A percentile compares a stretch with the other conserved stretches of the same genome.
Conservation (phyloP, 2,797 vertebrate genomes). For the Craterocephalus amniculus region DNA sequence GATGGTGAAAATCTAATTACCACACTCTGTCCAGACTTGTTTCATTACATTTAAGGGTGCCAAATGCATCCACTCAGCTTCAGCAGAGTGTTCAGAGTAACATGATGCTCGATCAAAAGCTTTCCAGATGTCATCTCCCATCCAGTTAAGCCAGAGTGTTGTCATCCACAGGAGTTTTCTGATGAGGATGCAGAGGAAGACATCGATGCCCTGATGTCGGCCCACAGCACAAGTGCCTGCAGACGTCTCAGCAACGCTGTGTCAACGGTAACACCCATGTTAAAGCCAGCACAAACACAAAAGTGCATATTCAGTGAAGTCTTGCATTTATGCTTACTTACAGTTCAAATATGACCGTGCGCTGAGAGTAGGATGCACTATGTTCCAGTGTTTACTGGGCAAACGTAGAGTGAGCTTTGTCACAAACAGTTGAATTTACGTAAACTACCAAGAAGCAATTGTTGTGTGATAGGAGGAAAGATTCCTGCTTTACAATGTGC, state of each 20-base stretch:
- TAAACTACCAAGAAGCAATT: slow-evolving; percentile 28
- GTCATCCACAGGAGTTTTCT: slow-evolving; percentile 81
- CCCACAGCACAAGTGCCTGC: slow-evolving; percentile 75
- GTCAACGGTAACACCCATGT: slow-evolving; percentile 85
- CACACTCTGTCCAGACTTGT: slow-evolving; percentile 42
- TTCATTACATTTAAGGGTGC: slow-evolving; percentile 55
- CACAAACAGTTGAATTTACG: slow-evolving; percentile 29
- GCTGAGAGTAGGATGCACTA: slow-evolving; percentile 20
- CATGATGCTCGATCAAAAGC: slow-evolving; percentile 28
- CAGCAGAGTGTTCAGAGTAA: slow-evolving; percentile 19
- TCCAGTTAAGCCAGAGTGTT: slow-evolving; percentile 46
- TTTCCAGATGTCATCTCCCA: slow-evolving; percentile 25
- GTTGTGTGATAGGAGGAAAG: slow-evolving; percentile 9
- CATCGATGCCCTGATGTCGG: slow-evolving; percentile 85
- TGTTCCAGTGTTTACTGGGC: slow-evolving; percentile 34
- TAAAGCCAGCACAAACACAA: slow-evolving; percentile 21
- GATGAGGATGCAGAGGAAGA: slow-evolving; percentile 88
- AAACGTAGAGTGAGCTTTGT: slow-evolving; percentile 45
- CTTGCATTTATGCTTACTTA: neutral
- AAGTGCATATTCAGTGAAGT: slow-evolving; percentile 3
- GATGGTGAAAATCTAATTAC: slow-evolving; percentile 36
- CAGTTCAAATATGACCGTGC: slow-evolving; percentile 23
- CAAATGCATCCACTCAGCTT: slow-evolving; percentile 38
- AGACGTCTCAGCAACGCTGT: slow-evolving; percentile 82
- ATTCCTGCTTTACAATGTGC: neutral